Base-by-base conservation (phyloP, 2,888 invertebrate genomes). In the Diarsia mendica region DNA sequence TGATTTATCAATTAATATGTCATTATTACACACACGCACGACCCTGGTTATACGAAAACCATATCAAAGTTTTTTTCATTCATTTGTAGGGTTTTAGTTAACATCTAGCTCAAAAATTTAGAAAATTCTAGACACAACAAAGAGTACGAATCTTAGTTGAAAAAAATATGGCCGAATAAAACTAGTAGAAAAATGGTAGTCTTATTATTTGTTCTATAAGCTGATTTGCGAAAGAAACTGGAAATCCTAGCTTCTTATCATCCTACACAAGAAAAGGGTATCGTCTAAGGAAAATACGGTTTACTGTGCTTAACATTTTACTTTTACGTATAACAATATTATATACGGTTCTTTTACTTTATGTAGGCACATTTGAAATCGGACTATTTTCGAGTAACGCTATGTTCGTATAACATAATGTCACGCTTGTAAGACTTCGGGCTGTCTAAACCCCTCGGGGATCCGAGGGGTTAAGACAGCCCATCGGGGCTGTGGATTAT, bases 191-290 rank as follows among this genome's bases (percentile, higher is more conserved):
- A 55, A 53, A 70, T 51, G 18, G 1, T 53, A 23, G 5, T 48
- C 51, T 33, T 77, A 83, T 70, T 77, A 82, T 83, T 83, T 39
- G n/a, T 65, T 79, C 60, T 39, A 8, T 53, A 79, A 65, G 78
- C 78, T 71, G 55, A 83, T 80, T 80, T 64, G 51, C 33, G 33
- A 70, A 77, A 48, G 58, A 55, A 77, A 69, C 65, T 61, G 53
- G 23, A 69, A 75, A 68, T 61, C 68, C 55, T 70, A 66, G 55
- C 63, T 64, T 81, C 68, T 64, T 77, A 67, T 80, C 70, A 67
- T 64, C 78, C 18, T 49, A 23, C 53, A 67, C 18, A 68, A 77
- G 69, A 80, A 71, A 83, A 83, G 83, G 79, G 78, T 77, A 77
- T 61, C 49, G 58, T 70, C 63, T 39, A 6, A 77, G 39, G 33